Percentiles rank a stretch among this genome's conserved stretches.
Evolutionary conservation across 2,113 vertebrate species (phyloP).

Genomic region (Rana temporaria): DNA sequence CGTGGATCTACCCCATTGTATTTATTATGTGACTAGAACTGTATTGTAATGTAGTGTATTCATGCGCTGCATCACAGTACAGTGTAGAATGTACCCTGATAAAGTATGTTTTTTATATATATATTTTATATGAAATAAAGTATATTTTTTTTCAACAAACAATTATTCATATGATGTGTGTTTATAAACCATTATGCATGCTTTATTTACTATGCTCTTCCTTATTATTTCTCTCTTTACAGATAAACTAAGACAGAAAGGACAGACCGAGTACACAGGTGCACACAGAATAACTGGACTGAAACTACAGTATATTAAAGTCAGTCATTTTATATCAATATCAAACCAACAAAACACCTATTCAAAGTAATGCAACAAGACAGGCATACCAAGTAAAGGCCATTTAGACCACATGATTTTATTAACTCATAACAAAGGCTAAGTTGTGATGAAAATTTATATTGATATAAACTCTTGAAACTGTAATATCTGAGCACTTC

Average conservation of each 20-base stretch:
- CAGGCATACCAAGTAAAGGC: slow-evolving; percentile 23
- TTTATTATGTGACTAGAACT: too few species aligned
- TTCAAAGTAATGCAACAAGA: slow-evolving; percentile 12
- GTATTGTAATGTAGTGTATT: too few species aligned
- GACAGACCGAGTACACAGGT: neutral
- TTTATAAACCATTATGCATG: neutral
- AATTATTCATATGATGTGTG: slow-evolving; percentile 2
- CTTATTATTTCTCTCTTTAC: neutral
- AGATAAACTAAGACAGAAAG: slow-evolving; percentile 6
- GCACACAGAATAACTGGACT: neutral
- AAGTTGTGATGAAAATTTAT: neutral
- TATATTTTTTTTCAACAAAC: too few species aligned
- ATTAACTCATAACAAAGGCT: neutral
- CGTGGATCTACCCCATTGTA: too few species aligned
- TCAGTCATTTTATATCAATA: slow-evolving; percentile 27
- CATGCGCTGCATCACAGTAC: too few species aligned
- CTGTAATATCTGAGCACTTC: neutral
- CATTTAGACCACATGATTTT: neutral
- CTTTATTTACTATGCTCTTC: neutral
- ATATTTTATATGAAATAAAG: too few species aligned
- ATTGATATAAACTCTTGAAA: slow-evolving; percentile 1
- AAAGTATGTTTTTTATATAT: too few species aligned
- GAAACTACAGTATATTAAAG: slow-evolving; percentile 21
- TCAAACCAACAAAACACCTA: slow-evolving; percentile 7
- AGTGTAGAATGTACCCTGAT: too few species aligned